Conservation (phyloP, 2,113 vertebrate species). For the Astatotilapia flaviijosephi region DNA sequence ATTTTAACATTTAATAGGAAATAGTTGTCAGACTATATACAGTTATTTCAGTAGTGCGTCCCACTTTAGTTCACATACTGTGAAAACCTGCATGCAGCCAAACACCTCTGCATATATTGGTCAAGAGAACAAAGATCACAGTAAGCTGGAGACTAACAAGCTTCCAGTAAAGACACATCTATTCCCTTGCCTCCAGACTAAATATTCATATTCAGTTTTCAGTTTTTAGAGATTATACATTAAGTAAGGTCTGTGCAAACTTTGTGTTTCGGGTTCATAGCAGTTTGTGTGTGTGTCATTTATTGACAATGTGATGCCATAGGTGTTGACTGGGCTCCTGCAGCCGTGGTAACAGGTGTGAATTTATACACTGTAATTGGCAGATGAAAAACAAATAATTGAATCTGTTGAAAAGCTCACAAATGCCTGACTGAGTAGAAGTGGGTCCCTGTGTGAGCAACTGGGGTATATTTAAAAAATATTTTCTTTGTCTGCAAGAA, state of each 20-base stretch:
- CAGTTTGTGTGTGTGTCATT: neutral
- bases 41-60: neutral
- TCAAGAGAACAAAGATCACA: neutral
- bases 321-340: neutral
- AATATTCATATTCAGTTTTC: neutral
- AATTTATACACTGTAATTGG: conserved; percentile 31
- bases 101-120: neutral
- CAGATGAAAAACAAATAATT: conserved; percentile 54
- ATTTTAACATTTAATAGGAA: neutral
- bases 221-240: neutral
- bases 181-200: neutral
- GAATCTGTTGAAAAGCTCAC: conserved; percentile 35
- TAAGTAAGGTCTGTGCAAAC: neutral
- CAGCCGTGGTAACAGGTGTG: conserved; percentile 38
- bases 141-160: neutral
- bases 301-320: neutral
- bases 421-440: neutral
- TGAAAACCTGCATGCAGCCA: neutral
- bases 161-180: neutral
- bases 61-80: neutral
- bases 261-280: neutral
- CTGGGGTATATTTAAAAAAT: neutral
- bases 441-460: neutral
- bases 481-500: neutral
- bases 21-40: neutral